These are phyloP conservation scores for Anthopleura sola DNA, from an alignment of 64 coral and sea anemone species.

Conservation along the genomic window DNA sequence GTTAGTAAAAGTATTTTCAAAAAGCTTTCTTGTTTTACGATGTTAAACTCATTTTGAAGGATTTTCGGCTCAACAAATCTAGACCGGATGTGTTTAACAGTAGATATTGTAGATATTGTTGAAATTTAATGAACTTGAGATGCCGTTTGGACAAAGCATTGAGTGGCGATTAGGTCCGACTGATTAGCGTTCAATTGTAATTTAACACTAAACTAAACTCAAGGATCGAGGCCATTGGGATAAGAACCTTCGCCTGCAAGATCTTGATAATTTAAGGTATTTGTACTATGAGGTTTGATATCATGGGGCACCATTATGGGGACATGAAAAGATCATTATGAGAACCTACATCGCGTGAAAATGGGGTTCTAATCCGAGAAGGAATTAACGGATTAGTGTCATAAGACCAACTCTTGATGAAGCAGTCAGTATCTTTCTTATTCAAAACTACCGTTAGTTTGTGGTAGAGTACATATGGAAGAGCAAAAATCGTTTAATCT, in stretches of 20 bases:
- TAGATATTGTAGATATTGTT: neutral
- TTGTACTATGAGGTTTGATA: neutral
- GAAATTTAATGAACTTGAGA: neutral
- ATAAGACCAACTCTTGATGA: neutral
- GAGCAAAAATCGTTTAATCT: neutral
- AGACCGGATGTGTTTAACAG: conserved; percentile 3
- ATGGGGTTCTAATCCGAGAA: neutral
- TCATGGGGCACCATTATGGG: neutral
- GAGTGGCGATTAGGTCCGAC: neutral
- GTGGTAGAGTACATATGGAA: neutral
- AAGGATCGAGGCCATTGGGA: neutral
- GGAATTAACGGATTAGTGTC: conserved; percentile 4
- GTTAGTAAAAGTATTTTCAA: neutral
- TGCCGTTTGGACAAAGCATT: neutral
- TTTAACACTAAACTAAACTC: neutral
- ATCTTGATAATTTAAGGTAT: neutral
- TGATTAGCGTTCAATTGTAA: neutral
- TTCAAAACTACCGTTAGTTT: neutral
- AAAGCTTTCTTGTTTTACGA: neutral
- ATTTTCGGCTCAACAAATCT: neutral
- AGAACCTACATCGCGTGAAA: neutral
- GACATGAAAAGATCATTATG: neutral
- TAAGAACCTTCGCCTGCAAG: neutral
- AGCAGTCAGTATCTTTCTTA: neutral
- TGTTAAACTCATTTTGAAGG: neutral